Evolutionary conservation across 2,888 invertebrate genomes (phyloP).

Genomic region (Elaeidobius kamerunicus): DNA sequence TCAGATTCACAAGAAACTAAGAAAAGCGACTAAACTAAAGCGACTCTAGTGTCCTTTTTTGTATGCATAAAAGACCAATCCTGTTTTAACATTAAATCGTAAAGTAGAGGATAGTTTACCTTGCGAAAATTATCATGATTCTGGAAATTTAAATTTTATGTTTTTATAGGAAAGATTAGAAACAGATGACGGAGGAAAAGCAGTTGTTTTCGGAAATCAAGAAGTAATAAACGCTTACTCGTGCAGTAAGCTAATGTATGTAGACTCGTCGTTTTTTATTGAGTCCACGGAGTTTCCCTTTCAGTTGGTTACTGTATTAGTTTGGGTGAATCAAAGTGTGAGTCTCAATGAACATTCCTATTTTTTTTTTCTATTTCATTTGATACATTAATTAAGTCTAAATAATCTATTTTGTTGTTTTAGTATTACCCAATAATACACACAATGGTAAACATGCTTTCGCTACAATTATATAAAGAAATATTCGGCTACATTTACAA

Average conservation of each 20-base stretch:
- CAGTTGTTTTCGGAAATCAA: slow-evolving; percentile 43
- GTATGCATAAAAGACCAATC: too few relatives aligned
- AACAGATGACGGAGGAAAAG: slow-evolving; percentile 47
- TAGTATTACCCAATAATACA: slow-evolving; percentile 47
- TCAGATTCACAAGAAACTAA: too few relatives aligned
- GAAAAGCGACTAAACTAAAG: too few relatives aligned
- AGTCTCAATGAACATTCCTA: too few relatives aligned
- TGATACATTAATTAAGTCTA: slow-evolving; percentile 2
- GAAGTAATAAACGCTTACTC: slow-evolving; percentile 40
- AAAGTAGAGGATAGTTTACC: too few relatives aligned
- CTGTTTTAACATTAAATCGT: too few relatives aligned
- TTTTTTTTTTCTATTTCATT: slow-evolving; percentile 5
- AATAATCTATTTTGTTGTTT: not conserved
- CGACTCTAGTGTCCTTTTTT: too few relatives aligned
- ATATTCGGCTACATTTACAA: slow-evolving; percentile 43
- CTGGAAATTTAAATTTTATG: slow-evolving; percentile 1
- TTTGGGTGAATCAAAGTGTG: slow-evolving; percentile 46
- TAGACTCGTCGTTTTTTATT: slow-evolving; percentile 46
- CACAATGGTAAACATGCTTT: slow-evolving; percentile 42
- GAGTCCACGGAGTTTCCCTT: slow-evolving; percentile 42
- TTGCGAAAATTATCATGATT: too few relatives aligned
- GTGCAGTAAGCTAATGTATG: slow-evolving; percentile 45
- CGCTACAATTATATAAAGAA: slow-evolving; percentile 43
- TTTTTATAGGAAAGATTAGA: slow-evolving; percentile 55
- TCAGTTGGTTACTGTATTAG: slow-evolving; percentile 44